Evolutionary conservation across 2,113 vertebrate species (phyloP).

Genomic region (Ciconia boyciana): DNA sequence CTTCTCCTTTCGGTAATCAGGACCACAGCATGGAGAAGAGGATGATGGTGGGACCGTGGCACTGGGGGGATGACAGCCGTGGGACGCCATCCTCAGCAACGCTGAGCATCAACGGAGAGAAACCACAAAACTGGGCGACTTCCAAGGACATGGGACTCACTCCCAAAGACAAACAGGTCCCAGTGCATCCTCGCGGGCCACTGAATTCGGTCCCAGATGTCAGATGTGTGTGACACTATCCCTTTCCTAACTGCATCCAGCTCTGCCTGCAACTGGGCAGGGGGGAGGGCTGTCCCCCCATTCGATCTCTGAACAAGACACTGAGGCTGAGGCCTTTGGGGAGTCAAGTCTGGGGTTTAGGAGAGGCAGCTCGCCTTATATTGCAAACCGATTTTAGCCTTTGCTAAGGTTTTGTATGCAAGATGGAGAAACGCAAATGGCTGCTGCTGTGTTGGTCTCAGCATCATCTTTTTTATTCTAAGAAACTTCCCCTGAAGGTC

Average conservation of each 20-base stretch:
- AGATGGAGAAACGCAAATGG: neutral
- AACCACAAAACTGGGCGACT: neutral
- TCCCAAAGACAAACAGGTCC: neutral
- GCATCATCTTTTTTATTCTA: neutral
- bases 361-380: neutral
- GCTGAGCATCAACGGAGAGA: neutral
- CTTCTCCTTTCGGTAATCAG: neutral
- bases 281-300: fast-evolving
- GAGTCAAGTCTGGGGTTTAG: neutral
- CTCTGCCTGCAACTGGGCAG: neutral
- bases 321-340: neutral
- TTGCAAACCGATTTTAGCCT: neutral
- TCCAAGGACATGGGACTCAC: neutral
- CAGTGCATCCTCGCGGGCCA: fast-evolving
- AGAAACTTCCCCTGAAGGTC: neutral
- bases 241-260: neutral
- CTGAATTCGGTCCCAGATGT: neutral
- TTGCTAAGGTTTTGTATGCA: neutral
- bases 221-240: neutral
- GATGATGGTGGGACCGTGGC: neutral
- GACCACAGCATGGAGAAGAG: neutral
- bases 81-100: neutral
- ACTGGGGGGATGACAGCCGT: neutral
- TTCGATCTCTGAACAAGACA: neutral
- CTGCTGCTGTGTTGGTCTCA: neutral